Percentiles rank a stretch among this genome's conserved stretches.
Evolutionary conservation across 2,888 invertebrate species (phyloP).

Genomic region (Nomada flava): DNA sequence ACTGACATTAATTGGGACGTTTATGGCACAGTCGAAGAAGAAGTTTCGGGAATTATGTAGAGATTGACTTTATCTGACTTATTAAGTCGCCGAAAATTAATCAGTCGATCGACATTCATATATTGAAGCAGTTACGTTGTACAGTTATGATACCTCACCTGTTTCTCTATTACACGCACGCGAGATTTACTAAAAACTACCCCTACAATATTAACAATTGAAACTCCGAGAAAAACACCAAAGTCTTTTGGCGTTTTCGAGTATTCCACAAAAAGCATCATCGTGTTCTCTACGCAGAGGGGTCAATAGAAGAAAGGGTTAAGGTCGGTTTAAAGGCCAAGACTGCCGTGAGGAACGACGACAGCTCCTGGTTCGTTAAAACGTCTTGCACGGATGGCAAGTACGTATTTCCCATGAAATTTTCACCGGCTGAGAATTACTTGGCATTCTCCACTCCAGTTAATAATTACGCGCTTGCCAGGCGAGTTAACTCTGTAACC

Average conservation of each 20-base stretch:
- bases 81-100: too few relatives aligned
- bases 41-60: too few relatives aligned
- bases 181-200: too few relatives aligned
- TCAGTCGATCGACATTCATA: too few relatives aligned
- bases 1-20: neutral
- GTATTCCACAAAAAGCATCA: slow-evolving; percentile 7
- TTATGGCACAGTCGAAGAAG: neutral
- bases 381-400: slow-evolving; percentile 57
- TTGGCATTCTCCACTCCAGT: slow-evolving; percentile 65
- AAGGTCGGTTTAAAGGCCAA: slow-evolving; percentile 42
- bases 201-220: too few relatives aligned
- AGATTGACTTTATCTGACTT: too few relatives aligned
- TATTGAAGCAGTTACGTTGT: too few relatives aligned
- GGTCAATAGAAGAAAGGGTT: slow-evolving; percentile 20
- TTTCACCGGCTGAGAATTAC: slow-evolving; percentile 67
- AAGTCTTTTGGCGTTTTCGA: neutral
- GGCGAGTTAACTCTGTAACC: slow-evolving; percentile 62
- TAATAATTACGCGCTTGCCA: slow-evolving; percentile 66
- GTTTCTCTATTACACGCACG: too few relatives aligned
- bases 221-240: neutral
- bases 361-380: slow-evolving; percentile 68
- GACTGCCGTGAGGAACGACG: slow-evolving; percentile 57
- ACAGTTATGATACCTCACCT: too few relatives aligned
- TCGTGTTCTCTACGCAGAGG: neutral
- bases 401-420: slow-evolving; percentile 65